Conservation (phyloP, 1,140 invertebrate genomes). For the Theocolax elegans region DNA sequence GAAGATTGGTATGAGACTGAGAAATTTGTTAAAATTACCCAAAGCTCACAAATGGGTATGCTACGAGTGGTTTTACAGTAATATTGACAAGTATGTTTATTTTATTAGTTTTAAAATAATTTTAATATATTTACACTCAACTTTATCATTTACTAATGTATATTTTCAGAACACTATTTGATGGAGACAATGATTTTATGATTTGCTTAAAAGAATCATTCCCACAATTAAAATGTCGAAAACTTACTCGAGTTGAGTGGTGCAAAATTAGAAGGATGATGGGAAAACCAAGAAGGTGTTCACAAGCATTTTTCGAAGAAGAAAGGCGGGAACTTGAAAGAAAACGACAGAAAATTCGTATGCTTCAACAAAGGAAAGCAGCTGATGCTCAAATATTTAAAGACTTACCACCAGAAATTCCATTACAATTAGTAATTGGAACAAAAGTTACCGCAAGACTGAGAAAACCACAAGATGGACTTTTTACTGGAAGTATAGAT, state of each 20-base stretch:
- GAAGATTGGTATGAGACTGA: slow-evolving; percentile 87
- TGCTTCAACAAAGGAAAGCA: slow-evolving; percentile 93
- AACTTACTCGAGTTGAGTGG: slow-evolving; percentile 93
- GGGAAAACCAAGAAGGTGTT: slow-evolving; percentile 95
- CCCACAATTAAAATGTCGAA: slow-evolving; percentile 88
- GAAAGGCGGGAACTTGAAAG: slow-evolving; percentile 90
- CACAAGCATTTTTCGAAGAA: slow-evolving; percentile 95
- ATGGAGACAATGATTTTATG: slow-evolving; percentile 97
- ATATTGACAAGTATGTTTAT: slow-evolving; percentile 84
- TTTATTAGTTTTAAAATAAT: slow-evolving; percentile 25
- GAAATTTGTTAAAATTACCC: slow-evolving; percentile 97
- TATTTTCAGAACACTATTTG: slow-evolving; percentile 83
- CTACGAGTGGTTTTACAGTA: slow-evolving; percentile 99
- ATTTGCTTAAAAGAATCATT: slow-evolving; percentile 94
- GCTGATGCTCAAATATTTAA: slow-evolving; percentile 82
- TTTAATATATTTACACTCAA: slow-evolving; percentile 8
- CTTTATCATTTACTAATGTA: slow-evolving; percentile 23
- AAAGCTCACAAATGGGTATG: slow-evolving; percentile 99
- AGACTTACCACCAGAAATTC: slow-evolving; percentile 96
- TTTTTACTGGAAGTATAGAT: slow-evolving; percentile 96
- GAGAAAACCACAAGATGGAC: slow-evolving; percentile 93
- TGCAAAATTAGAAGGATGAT: slow-evolving; percentile 94
- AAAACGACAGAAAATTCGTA: slow-evolving; percentile 91
- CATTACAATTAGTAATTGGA: slow-evolving; percentile 94
- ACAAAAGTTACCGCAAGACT: slow-evolving; percentile 94